phyloP scores from a whole-genome alignment of 2,888 invertebrate genomes.

The Lagria hirta region DNA sequence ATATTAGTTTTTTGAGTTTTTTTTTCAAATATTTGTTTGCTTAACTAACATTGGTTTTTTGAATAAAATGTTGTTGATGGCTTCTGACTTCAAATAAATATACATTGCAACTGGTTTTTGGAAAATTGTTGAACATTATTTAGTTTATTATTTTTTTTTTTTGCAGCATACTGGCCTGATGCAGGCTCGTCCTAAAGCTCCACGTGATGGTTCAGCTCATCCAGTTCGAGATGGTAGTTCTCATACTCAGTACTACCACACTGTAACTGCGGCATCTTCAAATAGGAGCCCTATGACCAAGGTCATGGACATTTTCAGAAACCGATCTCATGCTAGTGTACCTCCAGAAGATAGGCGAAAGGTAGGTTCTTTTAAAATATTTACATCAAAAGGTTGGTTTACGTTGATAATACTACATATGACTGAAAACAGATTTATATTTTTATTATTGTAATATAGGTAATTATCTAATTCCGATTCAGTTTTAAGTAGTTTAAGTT shows the following conservation, averaged over 20 bases:
- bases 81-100: too few relatives aligned
- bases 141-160: slow-evolving; percentile 29
- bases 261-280: slow-evolving; percentile 67
- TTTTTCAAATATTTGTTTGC: too few relatives aligned
- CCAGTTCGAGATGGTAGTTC: slow-evolving; percentile 63
- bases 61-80: too few relatives aligned
- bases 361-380: slow-evolving; percentile 50
- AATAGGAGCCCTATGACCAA: slow-evolving; percentile 80
- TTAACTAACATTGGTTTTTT: too few relatives aligned
- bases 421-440: too few relatives aligned
- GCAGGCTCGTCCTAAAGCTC: slow-evolving; percentile 53
- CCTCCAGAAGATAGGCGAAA: slow-evolving; percentile 71
- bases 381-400: slow-evolving; percentile 3
- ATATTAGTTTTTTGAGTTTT: too few relatives aligned
- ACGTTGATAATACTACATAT: too few relatives aligned
- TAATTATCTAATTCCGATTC: too few relatives aligned
- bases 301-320: slow-evolving; percentile 88
- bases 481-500: too few relatives aligned
- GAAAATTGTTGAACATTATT: too few relatives aligned
- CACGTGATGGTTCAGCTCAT: slow-evolving; percentile 71
- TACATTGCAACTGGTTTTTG: too few relatives aligned
- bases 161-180: slow-evolving; percentile 57
- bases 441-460: too few relatives aligned
- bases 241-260: slow-evolving; percentile 68
- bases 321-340: slow-evolving; percentile 70